Conservation (phyloP, 2,888 invertebrate genomes). For the Gnatocerus cornutus region DNA sequence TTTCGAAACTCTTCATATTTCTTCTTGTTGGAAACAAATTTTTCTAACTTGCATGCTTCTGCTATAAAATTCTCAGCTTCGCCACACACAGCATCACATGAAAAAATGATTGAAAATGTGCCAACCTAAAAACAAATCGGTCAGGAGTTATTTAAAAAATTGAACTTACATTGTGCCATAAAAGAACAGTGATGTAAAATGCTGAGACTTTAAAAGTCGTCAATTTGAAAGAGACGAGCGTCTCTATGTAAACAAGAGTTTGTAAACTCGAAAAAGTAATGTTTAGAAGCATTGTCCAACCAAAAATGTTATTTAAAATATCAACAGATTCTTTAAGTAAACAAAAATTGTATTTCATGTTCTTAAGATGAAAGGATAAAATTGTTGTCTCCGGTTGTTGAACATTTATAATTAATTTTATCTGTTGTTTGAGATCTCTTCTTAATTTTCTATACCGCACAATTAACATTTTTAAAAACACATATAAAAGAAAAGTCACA, state of each 20-base stretch:
- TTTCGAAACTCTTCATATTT: conserved; percentile 2
- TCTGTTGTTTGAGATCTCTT: no score
- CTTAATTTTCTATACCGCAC: no score
- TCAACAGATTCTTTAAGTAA: conserved; percentile 3
- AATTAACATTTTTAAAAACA: conserved; percentile 9
- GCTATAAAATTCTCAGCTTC: conserved; percentile 1
- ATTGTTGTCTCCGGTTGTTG: no score
- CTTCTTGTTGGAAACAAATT: background rate
- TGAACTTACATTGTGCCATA: conserved; percentile 5
- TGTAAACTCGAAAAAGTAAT: conserved; percentile 9
- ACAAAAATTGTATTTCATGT: background rate
- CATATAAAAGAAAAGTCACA: background rate
- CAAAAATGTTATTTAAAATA: conserved; percentile 14
- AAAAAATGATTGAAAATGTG: conserved; percentile 28
- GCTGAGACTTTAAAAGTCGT: no score
- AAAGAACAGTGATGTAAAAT: background rate
- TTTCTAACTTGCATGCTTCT: background rate
- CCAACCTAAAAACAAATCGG: conserved; percentile 24
- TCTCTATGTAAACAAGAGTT: background rate
- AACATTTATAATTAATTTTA: no score
- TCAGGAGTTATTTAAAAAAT: background rate
- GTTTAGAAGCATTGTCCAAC: conserved; percentile 44
- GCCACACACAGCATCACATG: conserved; percentile 7
- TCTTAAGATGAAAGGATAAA: no score
- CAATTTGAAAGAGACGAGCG: background rate